A percentile compares a stretch with the other conserved stretches of the same genome.
These are phyloP conservation scores for Zosterops japonicus DNA, from an alignment of 2,113 vertebrate species.

Conservation along the genomic window DNA sequence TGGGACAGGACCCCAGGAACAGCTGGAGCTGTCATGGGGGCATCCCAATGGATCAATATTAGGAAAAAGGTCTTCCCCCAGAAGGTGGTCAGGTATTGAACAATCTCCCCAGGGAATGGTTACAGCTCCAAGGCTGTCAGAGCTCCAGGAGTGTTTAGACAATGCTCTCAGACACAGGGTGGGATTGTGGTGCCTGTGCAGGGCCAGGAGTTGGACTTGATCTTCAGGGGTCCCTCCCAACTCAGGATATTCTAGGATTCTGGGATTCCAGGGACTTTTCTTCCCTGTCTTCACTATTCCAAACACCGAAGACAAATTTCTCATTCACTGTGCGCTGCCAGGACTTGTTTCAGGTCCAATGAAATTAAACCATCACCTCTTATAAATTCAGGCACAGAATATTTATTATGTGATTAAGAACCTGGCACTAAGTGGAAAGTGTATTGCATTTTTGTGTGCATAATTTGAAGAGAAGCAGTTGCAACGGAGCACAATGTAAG, in stretches of 20 bases:
- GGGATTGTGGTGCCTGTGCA: background rate
- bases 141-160: background rate
- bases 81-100: background rate
- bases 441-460: accelerated
- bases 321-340: background rate
- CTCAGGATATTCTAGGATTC: background rate
- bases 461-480: background rate
- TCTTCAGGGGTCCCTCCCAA: background rate
- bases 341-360: background rate
- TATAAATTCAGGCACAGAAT: background rate
- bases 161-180: background rate
- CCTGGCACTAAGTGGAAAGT: background rate
- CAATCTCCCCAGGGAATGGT: background rate
- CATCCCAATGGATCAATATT: background rate
- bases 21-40: background rate
- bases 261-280: background rate
- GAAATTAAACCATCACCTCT: background rate
- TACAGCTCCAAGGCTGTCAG: background rate
- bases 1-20: background rate
- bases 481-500: background rate
- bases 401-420: constrained; percentile 29
- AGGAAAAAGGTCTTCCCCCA: background rate
- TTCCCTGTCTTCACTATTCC: background rate
- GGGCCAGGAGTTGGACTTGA: background rate
- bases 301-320: background rate